phyloP scores from a whole-genome alignment of 1,140 invertebrate species.

The Leptinotarsa lineolata region DNA sequence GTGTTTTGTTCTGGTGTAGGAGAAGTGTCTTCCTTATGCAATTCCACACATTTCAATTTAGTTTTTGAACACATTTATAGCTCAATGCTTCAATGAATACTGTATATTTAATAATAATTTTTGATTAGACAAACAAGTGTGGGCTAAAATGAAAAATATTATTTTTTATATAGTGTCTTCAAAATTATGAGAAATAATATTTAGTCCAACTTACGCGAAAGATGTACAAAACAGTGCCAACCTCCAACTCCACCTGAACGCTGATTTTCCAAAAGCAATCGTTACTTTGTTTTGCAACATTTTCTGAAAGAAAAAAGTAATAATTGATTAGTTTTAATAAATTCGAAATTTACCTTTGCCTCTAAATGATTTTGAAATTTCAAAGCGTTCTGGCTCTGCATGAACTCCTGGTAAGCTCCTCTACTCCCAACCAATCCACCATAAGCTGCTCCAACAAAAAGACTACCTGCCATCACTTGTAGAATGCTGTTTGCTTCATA shows the following conservation, averaged over 20 bases:
- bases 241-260: constrained; percentile 67
- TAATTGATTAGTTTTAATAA: neutral
- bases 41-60: no score
- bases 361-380: constrained; percentile 67
- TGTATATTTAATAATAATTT: no score
- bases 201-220: constrained; percentile 62
- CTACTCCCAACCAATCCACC: constrained; percentile 67
- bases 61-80: no score
- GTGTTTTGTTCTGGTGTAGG: no score
- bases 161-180: neutral
- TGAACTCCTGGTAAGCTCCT: constrained; percentile 67
- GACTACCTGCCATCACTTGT: constrained; percentile 61
- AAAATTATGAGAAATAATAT: neutral
- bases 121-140: neutral
- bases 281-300: constrained; percentile 69
- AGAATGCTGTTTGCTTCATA: constrained; percentile 64
- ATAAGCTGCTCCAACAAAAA: constrained; percentile 64
- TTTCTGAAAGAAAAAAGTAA: constrained; percentile 58
- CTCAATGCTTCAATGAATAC: no score
- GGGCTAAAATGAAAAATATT: neutral
- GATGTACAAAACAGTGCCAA: constrained; percentile 65
- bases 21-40: no score
- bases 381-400: constrained; percentile 74
- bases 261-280: constrained; percentile 69
- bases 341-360: constrained; percentile 64